A percentile compares a stretch with the other conserved stretches of the same genome.
Conservation (phyloP, 1,140 invertebrate species). For the Apis laboriosa region DNA sequence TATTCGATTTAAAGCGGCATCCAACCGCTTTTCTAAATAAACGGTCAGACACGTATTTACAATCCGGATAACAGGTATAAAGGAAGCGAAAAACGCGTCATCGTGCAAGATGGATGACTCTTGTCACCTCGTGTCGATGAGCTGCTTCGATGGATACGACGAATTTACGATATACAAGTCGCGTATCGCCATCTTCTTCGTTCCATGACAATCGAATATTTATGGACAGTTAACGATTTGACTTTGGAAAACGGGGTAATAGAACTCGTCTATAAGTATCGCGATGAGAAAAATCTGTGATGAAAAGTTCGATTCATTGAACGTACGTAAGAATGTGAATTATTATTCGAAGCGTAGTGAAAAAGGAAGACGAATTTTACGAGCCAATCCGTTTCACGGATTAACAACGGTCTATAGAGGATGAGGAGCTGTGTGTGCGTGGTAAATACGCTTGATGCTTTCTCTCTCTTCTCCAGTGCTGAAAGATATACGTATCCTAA, state of each 20-base stretch:
- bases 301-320: not conserved
- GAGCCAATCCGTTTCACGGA: slow-evolving; percentile 9
- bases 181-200: not conserved
- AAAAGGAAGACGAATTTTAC: not conserved
- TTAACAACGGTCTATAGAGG: not conserved
- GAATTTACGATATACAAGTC: slow-evolving; percentile 15
- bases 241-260: not conserved
- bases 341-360: not conserved
- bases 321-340: not conserved
- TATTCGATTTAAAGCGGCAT: not conserved
- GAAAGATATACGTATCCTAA: slow-evolving; percentile 21
- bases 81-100: slow-evolving; percentile 11
- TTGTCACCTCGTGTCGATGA: slow-evolving; percentile 24
- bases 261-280: not conserved
- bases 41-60: not conserved
- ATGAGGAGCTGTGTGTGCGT: not conserved
- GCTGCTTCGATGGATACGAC: slow-evolving; percentile 13
- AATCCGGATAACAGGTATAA: slow-evolving; percentile 11
- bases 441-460: not conserved
- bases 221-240: not conserved
- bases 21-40: too few relatives aligned
- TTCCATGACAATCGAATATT: slow-evolving; percentile 32
- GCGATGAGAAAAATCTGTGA: not conserved
- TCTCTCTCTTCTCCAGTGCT: not conserved
- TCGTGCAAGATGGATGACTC: slow-evolving; percentile 21